A percentile compares a stretch with the other conserved stretches of the same genome.
Evolutionary conservation across 2,888 invertebrate species (phyloP).

Genomic region (Leptura quadrifasciata): DNA sequence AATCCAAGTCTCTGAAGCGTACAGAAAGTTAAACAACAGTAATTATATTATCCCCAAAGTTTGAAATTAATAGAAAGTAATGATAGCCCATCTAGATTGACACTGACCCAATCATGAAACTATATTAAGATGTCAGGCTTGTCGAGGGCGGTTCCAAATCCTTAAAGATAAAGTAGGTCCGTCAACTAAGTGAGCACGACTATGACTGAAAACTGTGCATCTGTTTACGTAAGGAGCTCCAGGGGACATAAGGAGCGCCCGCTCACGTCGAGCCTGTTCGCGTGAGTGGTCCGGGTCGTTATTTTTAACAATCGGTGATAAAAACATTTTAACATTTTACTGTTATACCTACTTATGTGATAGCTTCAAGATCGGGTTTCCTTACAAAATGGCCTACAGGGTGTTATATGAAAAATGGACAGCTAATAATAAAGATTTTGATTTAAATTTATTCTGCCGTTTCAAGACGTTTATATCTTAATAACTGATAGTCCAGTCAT

Average conservation of each 20-base stretch:
- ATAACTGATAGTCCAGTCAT: too few relatives aligned
- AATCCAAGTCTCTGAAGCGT: constrained; percentile 15
- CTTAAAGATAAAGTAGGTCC: constrained; percentile 37
- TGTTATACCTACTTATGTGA: not conserved
- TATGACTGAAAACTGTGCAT: constrained; percentile 14
- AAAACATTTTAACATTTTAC: constrained; percentile 7
- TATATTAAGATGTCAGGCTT: constrained; percentile 43
- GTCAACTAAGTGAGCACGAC: not conserved
- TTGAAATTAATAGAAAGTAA: constrained; percentile 46
- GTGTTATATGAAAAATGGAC: not conserved
- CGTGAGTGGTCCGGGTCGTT: constrained; percentile 17
- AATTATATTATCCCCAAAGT: constrained; percentile 44
- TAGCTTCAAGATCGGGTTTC: not conserved
- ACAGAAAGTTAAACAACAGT: constrained; percentile 41
- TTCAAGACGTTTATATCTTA: too few relatives aligned
- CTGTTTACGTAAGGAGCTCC: constrained; percentile 13
- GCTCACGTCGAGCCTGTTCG: not conserved
- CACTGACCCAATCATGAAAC: constrained; percentile 45
- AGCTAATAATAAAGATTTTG: too few relatives aligned
- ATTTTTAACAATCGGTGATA: not conserved
- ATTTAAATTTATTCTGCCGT: too few relatives aligned
- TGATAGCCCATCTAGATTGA: constrained; percentile 46
- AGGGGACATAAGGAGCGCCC: not conserved
- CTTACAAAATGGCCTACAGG: not conserved
- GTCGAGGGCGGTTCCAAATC: constrained; percentile 30